phyloP scores from a whole-genome alignment of 2,797 vertebrate species.

The Falco cherrug region DNA sequence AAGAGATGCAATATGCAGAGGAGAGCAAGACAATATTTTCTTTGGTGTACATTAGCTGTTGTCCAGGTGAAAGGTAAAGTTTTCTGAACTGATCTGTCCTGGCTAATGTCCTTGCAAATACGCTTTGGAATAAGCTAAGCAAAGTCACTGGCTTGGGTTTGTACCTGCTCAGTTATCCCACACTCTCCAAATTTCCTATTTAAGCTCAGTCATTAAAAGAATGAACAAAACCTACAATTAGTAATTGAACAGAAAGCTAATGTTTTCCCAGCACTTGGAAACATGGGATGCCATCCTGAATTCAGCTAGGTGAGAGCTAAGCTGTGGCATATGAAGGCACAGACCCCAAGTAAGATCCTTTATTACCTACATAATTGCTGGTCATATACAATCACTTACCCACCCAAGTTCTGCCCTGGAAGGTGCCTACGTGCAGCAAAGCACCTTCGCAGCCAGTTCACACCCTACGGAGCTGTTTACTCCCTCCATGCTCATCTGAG shows the following conservation, averaged over 20 bases:
- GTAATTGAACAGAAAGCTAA: neutral
- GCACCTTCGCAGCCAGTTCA: too few relatives aligned
- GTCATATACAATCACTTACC: too few relatives aligned
- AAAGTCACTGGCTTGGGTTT: neutral
- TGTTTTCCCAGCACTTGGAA: neutral
- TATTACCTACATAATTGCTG: too few relatives aligned
- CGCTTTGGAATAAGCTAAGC: neutral
- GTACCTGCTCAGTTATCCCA: neutral
- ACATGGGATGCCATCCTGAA: neutral
- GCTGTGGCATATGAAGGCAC: too few relatives aligned
- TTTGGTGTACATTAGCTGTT: neutral
- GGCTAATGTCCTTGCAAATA: conserved; percentile 18
- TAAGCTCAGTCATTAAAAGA: neutral
- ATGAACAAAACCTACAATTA: neutral
- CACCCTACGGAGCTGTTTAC: too few relatives aligned
- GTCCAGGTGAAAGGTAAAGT: conserved; percentile 32
- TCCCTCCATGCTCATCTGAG: too few relatives aligned
- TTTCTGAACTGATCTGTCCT: neutral
- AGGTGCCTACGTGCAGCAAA: too few relatives aligned
- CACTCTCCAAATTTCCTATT: neutral
- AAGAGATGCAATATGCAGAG: conserved; percentile 10
- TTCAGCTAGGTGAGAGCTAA: neutral
- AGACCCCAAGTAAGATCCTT: too few relatives aligned
- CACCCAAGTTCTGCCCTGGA: too few relatives aligned
- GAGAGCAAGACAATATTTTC: neutral